Evolutionary conservation across 1,140 invertebrate genomes (phyloP).

Genomic region (Laupala kohalensis): DNA sequence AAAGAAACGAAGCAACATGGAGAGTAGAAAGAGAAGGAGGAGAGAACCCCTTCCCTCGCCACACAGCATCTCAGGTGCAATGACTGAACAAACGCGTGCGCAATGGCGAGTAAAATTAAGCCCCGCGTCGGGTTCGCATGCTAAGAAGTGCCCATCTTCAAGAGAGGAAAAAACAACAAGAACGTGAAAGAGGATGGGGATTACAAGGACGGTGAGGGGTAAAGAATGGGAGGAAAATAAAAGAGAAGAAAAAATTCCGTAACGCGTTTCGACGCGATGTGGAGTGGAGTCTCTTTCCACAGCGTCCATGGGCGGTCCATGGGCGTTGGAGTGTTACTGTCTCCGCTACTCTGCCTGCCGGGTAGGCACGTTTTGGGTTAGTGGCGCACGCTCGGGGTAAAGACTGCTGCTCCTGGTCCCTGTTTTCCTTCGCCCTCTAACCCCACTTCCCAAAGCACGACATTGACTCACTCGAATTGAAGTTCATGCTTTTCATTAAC

Average conservation of each 20-base stretch:
- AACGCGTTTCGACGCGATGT: neutral
- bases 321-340: neutral
- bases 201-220: too few relatives aligned
- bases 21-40: neutral
- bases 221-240: neutral
- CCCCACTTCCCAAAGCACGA: too few relatives aligned
- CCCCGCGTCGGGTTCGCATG: neutral
- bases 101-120: neutral
- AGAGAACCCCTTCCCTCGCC: too few relatives aligned
- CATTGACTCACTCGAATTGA: too few relatives aligned
- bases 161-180: neutral
- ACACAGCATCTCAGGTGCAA: neutral
- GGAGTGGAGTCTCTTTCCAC: neutral
- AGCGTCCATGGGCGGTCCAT: neutral
- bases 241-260: neutral
- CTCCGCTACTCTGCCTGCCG: neutral
- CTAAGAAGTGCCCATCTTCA: neutral
- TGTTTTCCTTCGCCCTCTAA: neutral
- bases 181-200: too few relatives aligned
- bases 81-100: neutral
- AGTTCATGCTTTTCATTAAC: neutral
- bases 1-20: neutral
- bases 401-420: neutral
- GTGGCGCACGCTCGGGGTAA: neutral
- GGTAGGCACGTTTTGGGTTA: neutral